Evolutionary conservation across 2,888 invertebrate species (phyloP).

Genomic region (Bombylius major): DNA sequence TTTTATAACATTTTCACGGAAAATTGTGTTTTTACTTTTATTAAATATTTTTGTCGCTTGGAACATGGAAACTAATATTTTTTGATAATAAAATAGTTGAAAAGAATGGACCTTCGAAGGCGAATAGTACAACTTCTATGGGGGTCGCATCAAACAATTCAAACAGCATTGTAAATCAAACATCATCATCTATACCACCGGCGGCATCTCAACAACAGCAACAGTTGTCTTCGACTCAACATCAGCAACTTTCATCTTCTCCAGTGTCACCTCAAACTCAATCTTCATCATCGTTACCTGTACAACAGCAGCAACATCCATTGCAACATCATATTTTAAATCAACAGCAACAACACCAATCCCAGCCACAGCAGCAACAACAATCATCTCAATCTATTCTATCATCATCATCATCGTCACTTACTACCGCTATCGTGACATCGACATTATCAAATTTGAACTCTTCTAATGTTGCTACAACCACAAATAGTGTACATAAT

Average conservation of each 20-base stretch:
- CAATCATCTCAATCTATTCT: conserved; percentile 17
- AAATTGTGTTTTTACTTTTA: too few species aligned
- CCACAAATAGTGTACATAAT: conserved; percentile 5
- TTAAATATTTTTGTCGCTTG: too few species aligned
- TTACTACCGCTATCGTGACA: conserved; percentile 3
- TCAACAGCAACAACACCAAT: not conserved
- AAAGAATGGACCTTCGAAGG: conserved; percentile 34
- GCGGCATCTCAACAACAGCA: conserved; percentile 14
- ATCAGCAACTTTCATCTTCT: conserved; percentile 5
- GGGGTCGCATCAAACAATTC: conserved; percentile 24
- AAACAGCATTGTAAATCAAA: conserved; percentile 26
- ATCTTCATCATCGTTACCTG: conserved; percentile 26
- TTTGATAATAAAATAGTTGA: conserved; percentile 23
- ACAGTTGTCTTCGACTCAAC: conserved; percentile 3
- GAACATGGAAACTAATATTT: too few species aligned
- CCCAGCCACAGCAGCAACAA: conserved; percentile 8
- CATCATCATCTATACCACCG: conserved; percentile 24
- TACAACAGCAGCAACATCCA: conserved; percentile 33
- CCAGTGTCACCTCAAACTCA: conserved; percentile 7
- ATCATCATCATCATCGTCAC: conserved; percentile 10
- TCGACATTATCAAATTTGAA: not conserved
- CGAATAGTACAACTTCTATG: conserved; percentile 22
- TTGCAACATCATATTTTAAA: conserved; percentile 11
- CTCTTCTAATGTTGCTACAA: not conserved
- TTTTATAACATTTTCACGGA: too few species aligned